phyloP scores from a whole-genome alignment of 2,113 vertebrate species.

The Myodes glareolus region DNA sequence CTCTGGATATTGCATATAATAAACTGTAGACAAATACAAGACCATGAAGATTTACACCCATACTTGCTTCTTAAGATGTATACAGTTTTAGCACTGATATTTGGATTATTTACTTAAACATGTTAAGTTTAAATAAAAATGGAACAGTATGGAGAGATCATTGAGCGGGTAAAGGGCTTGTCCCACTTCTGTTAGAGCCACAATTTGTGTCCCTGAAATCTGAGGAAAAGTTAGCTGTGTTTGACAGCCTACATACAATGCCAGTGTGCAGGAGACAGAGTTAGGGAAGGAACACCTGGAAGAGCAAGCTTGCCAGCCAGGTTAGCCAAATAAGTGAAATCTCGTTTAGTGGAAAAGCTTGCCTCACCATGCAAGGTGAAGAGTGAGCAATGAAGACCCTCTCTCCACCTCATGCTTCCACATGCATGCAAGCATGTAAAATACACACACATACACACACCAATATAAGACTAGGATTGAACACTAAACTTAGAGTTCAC shows the following conservation, averaged over 20 bases:
- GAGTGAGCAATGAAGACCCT: not conserved
- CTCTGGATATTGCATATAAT: not conserved
- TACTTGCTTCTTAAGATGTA: not conserved
- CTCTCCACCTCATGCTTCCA: not conserved
- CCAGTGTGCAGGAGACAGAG: not conserved
- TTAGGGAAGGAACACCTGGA: not conserved
- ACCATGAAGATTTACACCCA: not conserved
- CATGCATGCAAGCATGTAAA: not conserved
- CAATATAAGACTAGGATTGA: not conserved
- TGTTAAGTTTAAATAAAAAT: not conserved
- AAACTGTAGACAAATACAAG: not conserved
- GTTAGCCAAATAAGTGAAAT: not conserved
- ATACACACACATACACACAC: not conserved
- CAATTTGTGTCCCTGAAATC: not conserved
- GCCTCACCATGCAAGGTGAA: not conserved
- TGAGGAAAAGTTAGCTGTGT: not conserved
- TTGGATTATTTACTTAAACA: slow-evolving; percentile 6
- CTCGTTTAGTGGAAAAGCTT: not conserved
- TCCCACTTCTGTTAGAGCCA: not conserved
- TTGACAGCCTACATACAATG: not conserved
- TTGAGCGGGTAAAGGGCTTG: not conserved
- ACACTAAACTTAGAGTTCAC: not conserved
- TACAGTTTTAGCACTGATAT: not conserved
- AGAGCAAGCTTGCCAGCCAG: not conserved
- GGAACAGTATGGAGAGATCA: not conserved